phyloP scores from a whole-genome alignment of 2,888 invertebrate species.

The Rhingia rostrata region DNA sequence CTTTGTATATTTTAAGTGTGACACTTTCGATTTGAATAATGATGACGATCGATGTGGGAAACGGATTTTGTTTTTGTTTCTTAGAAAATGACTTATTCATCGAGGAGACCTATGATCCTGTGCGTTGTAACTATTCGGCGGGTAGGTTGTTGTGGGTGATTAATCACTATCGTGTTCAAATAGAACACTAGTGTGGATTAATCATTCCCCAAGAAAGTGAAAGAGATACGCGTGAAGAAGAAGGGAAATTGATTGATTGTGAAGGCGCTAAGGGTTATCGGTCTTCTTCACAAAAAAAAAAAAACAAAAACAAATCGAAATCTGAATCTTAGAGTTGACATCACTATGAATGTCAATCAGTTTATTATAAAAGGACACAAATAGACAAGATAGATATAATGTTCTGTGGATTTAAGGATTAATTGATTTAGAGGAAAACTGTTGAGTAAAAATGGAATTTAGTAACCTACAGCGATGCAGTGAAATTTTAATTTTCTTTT shows the following conservation, averaged over 20 bases:
- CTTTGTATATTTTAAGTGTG: conserved; percentile 50
- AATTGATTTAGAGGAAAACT: too few species aligned
- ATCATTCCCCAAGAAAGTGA: conserved; percentile 59
- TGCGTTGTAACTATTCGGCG: conserved; percentile 1
- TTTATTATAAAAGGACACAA: too few species aligned
- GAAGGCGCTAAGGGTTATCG: conserved; percentile 71
- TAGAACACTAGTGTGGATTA: conserved; percentile 49
- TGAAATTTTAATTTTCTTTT: too few species aligned
- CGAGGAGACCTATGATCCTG: conserved; percentile 61
- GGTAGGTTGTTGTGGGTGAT: conserved; percentile 46
- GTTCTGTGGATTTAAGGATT: too few species aligned
- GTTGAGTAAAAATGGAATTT: too few species aligned
- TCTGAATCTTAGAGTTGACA: background rate
- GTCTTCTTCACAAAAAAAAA: conserved; percentile 43
- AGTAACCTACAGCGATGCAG: too few species aligned
- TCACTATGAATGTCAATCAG: too few species aligned
- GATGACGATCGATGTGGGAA: conserved; percentile 25
- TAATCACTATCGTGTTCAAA: conserved; percentile 67
- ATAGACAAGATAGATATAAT: too few species aligned
- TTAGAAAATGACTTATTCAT: conserved; percentile 69
- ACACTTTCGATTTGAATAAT: conserved; percentile 55
- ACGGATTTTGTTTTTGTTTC: conserved; percentile 22
- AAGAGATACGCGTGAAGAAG: conserved; percentile 26
- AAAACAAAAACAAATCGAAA: background rate
- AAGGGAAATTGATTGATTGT: conserved; percentile 58